These are phyloP conservation scores for Eilema depressum DNA, from an alignment of 2,888 invertebrate species.

Conservation along the genomic window DNA sequence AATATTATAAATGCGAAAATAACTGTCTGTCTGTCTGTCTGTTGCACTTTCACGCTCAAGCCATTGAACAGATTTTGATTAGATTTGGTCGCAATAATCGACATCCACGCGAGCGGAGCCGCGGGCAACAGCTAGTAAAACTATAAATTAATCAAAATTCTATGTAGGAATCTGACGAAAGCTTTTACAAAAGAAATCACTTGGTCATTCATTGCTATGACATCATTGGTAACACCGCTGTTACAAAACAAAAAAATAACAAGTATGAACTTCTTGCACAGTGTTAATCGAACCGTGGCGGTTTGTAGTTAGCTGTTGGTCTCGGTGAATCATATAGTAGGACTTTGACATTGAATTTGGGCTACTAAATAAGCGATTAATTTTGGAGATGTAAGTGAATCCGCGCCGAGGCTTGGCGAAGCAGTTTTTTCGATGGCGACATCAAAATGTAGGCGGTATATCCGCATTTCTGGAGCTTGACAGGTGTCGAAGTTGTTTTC, in stretches of 20 bases:
- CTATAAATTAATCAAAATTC: slow-evolving; percentile 9
- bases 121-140: no score
- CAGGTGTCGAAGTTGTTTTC: no score
- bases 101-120: no score
- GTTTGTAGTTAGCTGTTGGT: slow-evolving; percentile 38
- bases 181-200: slow-evolving; percentile 25
- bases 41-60: no score
- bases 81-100: no score
- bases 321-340: slow-evolving; percentile 52
- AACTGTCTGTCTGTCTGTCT: no score
- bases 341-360: slow-evolving; percentile 61
- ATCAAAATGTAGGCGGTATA: neutral
- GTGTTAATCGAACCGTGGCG: slow-evolving; percentile 62
- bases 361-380: slow-evolving; percentile 41
- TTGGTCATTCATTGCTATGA: slow-evolving; percentile 56
- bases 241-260: slow-evolving; percentile 57
- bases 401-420: neutral
- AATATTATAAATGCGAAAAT: no score
- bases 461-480: neutral
- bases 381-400: neutral
- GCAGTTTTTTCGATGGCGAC: neutral
- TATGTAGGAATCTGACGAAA: slow-evolving; percentile 6
- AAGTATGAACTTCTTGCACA: slow-evolving; percentile 52
- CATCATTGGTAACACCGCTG: slow-evolving; percentile 66
- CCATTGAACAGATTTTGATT: no score